These are phyloP conservation scores for Passer montanus DNA, from an alignment of 2,113 vertebrate genomes.

Conservation along the genomic window DNA sequence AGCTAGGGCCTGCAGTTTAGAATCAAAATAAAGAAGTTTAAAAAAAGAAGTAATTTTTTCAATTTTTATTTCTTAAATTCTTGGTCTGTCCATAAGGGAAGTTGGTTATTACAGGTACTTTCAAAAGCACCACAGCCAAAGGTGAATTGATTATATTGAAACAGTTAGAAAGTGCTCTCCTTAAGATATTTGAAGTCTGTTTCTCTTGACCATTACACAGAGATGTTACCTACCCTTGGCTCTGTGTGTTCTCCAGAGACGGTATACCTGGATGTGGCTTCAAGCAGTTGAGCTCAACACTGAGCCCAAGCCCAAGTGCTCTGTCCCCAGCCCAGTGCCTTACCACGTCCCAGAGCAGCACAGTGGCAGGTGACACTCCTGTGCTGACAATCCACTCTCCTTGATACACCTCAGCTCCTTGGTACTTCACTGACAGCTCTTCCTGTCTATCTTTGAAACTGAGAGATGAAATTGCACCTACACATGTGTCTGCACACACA, in stretches of 20 bases:
- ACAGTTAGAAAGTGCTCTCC: not conserved
- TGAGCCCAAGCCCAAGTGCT: not conserved
- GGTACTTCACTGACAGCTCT: not conserved
- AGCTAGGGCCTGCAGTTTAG: not conserved
- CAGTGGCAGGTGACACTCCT: accelerated
- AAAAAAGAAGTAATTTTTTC: not conserved
- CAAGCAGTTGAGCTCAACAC: not conserved
- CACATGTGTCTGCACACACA: accelerated
- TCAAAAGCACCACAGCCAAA: not conserved
- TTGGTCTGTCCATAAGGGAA: not conserved
- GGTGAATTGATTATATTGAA: not conserved
- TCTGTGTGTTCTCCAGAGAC: not conserved
- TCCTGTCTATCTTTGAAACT: not conserved
- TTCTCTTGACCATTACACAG: not conserved
- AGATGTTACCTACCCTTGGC: not conserved
- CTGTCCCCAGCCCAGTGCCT: not conserved
- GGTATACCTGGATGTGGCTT: not conserved
- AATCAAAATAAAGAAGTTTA: not conserved
- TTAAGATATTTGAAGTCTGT: not conserved
- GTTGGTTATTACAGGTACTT: not conserved
- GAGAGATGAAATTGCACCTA: not conserved
- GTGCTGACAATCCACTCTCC: not conserved
- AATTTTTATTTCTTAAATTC: not conserved
- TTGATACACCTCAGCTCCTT: not conserved
- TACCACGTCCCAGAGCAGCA: accelerated